Percentiles rank a stretch among this genome's conserved stretches.
Evolutionary conservation across 2,113 vertebrate genomes (phyloP).

Genomic region (Nothobranchius kuhntae): DNA sequence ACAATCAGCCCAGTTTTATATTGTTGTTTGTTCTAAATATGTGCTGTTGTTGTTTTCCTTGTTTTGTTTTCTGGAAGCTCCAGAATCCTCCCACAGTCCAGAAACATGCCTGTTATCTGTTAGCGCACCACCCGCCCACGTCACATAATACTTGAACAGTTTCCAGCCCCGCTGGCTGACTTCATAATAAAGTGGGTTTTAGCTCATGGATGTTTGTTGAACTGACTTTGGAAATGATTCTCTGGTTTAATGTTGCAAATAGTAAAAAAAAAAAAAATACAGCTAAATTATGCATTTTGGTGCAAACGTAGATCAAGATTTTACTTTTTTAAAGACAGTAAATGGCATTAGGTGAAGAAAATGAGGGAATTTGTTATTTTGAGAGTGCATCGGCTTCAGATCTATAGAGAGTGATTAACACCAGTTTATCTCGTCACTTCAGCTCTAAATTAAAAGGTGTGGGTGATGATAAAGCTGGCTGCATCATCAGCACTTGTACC

Average conservation of each 20-base stretch:
- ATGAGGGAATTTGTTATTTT: background rate
- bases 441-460: constrained; percentile 4
- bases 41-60: no score
- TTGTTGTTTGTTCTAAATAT: background rate
- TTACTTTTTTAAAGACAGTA: no score
- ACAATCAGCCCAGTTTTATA: background rate
- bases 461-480: constrained; percentile 3
- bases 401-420: constrained; percentile 5
- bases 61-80: background rate
- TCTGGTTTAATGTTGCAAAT: no score
- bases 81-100: background rate
- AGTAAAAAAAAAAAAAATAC: no score
- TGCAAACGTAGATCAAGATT: no score
- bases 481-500: background rate
- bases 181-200: background rate
- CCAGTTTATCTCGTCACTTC: background rate
- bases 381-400: background rate
- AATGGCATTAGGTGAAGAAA: constrained; percentile 18
- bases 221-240: background rate
- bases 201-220: background rate
- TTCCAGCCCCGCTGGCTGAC: background rate
- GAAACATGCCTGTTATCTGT: background rate
- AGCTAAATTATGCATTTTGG: no score
- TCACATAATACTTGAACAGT: background rate
- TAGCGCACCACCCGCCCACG: background rate